Conservation (phyloP, 2,797 vertebrate species). For the Balearica regulorum region DNA sequence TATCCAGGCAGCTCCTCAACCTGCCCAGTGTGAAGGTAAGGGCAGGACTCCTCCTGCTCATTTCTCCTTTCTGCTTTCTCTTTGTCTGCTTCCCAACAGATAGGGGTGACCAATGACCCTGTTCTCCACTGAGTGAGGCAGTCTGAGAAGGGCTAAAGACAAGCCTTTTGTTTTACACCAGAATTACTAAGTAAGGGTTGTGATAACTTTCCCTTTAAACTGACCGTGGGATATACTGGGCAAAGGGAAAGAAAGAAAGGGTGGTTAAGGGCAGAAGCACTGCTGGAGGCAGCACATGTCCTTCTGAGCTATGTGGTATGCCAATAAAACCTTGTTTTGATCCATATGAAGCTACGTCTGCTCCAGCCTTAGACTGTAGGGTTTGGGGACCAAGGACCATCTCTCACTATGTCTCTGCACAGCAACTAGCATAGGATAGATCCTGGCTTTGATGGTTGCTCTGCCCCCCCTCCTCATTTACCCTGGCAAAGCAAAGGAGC, state of each 20-base stretch:
- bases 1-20: neutral
- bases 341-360: neutral
- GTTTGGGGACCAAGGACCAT: neutral
- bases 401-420: neutral
- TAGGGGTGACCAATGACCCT: neutral
- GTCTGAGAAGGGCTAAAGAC: neutral
- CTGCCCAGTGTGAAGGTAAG: neutral
- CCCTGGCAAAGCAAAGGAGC: neutral
- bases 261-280: neutral
- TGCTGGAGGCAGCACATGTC: neutral
- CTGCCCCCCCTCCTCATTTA: neutral
- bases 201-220: neutral
- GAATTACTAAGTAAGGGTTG: neutral
- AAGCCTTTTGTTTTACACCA: neutral
- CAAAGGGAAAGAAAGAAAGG: neutral
- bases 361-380: neutral
- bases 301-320: neutral
- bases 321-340: neutral
- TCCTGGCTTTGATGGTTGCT: neutral
- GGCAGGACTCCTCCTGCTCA: neutral
- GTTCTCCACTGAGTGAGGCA: neutral
- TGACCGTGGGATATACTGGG: neutral
- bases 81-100: neutral
- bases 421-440: neutral
- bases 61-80: neutral